Evolutionary conservation across 2,888 invertebrate species (phyloP), one percentile per base, ranked within the genome.

Genomic region (Drosophila monieri): DNA sequence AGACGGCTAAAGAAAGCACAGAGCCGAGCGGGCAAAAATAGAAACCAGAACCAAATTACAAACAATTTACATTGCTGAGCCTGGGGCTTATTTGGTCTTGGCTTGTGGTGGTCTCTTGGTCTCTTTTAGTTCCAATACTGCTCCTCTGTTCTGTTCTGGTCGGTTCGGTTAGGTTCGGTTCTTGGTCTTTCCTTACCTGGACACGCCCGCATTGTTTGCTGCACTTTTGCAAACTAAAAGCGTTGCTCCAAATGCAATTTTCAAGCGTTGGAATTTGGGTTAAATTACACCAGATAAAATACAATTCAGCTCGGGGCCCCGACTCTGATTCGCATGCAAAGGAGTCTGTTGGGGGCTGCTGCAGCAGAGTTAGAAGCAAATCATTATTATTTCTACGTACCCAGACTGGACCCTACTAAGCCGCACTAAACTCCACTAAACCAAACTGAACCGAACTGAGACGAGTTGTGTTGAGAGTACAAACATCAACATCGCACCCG

Each of bases 231-330:
- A 44, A 56, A 41, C 57, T 15, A 52, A 67, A 69, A 52, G 71
- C 59, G 70, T 73, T 84, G 87, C 78, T 71, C 79, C 80, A 88
- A 86, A 77, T 86, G 87, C 85, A 84, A 88, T 88, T 77, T 76
- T 41, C 73, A 69, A 49, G 80, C 72, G 61, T 68, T 72, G 86
- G 88, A 84, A 84, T 84, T 84, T 84, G 87, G 84, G 84, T 88
- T 84, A 88, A 86, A 88, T 86, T 88, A 73, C 77, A 86, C 80
- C 72, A 83, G 78, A 77, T 77, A 76, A 75, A 74, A 80, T 65
- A 83, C 72, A 85, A 69, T 77, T 80, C 51, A 67, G 80, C 81
- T 73, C 52, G 67, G 60, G 85, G 79, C 66, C 23, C n/a, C 44
- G 44, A 44, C 30, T 60, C 18, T 69, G 30, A 65, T 41, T 62